Percentiles rank a stretch among this genome's conserved stretches.
phyloP scores from a whole-genome alignment of 2,888 invertebrate genomes.

The Himalopsyche kuldschensis region DNA sequence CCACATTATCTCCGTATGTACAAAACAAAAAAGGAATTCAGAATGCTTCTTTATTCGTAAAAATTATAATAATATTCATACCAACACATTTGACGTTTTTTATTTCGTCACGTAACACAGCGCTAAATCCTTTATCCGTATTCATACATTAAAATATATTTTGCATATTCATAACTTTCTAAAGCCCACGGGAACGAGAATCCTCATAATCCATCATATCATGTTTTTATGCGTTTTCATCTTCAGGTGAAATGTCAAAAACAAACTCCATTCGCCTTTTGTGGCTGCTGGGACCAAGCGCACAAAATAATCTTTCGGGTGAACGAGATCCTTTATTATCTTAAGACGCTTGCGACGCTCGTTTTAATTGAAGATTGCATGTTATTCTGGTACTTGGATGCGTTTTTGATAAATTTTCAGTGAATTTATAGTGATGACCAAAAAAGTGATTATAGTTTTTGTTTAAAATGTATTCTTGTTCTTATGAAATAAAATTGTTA shows the following conservation, averaged over 20 bases:
- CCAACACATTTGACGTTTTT: too few species aligned
- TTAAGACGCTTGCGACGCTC: slow-evolving; percentile 13
- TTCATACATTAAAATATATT: background rate
- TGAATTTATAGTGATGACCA: too few species aligned
- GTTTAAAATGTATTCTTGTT: too few species aligned
- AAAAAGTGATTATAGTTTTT: too few species aligned
- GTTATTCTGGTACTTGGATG: background rate
- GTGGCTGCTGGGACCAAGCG: background rate
- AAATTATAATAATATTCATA: too few species aligned
- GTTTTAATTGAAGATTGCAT: slow-evolving; percentile 1
- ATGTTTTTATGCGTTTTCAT: background rate
- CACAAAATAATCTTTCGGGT: background rate
- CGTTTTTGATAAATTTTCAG: background rate
- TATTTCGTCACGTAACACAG: background rate
- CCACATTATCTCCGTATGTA: too few species aligned
- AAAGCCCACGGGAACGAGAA: background rate
- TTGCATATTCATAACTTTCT: background rate
- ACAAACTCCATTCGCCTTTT: slow-evolving; percentile 6
- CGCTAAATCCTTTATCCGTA: background rate
- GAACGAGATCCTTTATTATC: background rate
- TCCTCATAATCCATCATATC: slow-evolving; percentile 5
- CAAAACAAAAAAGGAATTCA: too few species aligned
- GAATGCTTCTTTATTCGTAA: too few species aligned
- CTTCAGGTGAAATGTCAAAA: background rate
- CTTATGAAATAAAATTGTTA: too few species aligned